Evolutionary conservation across 2,888 invertebrate genomes (phyloP), one percentile per base, ranked within the genome.

Genomic region (Eilema sororculum): DNA sequence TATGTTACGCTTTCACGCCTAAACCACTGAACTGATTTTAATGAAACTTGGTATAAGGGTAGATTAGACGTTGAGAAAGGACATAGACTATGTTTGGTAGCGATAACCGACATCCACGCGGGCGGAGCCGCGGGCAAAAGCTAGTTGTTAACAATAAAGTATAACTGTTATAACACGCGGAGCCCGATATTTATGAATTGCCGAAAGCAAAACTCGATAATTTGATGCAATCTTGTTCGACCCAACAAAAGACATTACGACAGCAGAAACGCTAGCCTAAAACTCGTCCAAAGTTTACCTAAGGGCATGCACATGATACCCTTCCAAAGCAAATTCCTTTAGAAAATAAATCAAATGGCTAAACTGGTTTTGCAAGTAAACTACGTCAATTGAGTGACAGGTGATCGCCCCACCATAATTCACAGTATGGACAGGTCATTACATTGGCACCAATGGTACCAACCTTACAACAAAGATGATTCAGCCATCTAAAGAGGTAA

Each of bases 251-350:
- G 71, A 77, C 79, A 68, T 75, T 72, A 67, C 69, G 69, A 59
- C 61, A 74, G 56, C 79, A 37, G n/a, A 52, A 52, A 52, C n/a
- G n/a, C 52, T n/a, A 56, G 58, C 69, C 67, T 61, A 72, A 77
- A 80, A 77, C 76, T 71, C 73, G 79, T 63, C 78, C 61, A 71
- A 72, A 79, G 73, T 74, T 64, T 63, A 76, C 68, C 80, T 80
- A 74, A 78, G 79, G 80, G 79, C 80, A 81, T n/a, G n/a, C n/a
- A n/a, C n/a, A n/a, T 76, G 72, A 77, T 73, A 76, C 76, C 72
- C 73, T 73, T 79, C 70, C 69, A 69, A 61, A 73, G 72, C 74
- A 67, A 77, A 73, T 79, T 69, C 69, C 69, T 69, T 70, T 67
- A 62, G 28, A 73, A 70, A 78, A 81, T 77, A 79, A 78, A 74